Percentiles rank a stretch among this genome's conserved stretches.
phyloP scores from a whole-genome alignment of 2,888 invertebrate species.

The Cephonodes hylas region DNA sequence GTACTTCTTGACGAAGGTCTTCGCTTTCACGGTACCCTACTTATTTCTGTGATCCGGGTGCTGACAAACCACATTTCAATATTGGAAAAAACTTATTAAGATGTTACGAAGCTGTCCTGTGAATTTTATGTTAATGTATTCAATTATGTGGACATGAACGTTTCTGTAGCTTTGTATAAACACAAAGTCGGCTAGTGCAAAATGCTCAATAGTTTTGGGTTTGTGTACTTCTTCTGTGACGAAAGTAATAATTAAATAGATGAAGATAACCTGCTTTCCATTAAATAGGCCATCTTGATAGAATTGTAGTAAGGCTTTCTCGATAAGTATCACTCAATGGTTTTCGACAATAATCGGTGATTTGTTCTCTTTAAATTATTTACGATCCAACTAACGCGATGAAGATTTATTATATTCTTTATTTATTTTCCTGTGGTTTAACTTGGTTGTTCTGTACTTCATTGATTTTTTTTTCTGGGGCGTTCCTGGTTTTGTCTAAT shows the following conservation, averaged over 20 bases:
- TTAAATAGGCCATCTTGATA: neutral
- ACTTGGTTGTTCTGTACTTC: too few relatives aligned
- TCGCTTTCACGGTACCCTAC: conserved; percentile 59
- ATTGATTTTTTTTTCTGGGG: too few relatives aligned
- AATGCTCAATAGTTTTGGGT: too few relatives aligned
- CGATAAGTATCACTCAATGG: neutral
- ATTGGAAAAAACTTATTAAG: conserved; percentile 52
- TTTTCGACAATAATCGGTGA: neutral
- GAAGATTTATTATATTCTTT: too few relatives aligned
- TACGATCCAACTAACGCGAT: too few relatives aligned
- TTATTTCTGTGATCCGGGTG: conserved; percentile 59
- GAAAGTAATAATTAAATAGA: neutral
- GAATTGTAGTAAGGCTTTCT: neutral
- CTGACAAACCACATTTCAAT: conserved; percentile 61
- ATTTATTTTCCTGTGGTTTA: too few relatives aligned
- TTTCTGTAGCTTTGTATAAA: neutral
- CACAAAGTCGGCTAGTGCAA: too few relatives aligned
- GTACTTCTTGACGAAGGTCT: conserved; percentile 73
- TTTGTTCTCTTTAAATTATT: too few relatives aligned
- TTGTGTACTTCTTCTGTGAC: too few relatives aligned
- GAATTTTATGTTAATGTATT: conserved; percentile 18
- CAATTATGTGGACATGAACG: conserved; percentile 16
- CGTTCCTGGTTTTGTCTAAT: too few relatives aligned
- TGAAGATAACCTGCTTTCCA: neutral
- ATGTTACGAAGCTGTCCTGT: conserved; percentile 24